Conservation (phyloP, 2,113 vertebrate species). For the Spizaetus ornatus region DNA sequence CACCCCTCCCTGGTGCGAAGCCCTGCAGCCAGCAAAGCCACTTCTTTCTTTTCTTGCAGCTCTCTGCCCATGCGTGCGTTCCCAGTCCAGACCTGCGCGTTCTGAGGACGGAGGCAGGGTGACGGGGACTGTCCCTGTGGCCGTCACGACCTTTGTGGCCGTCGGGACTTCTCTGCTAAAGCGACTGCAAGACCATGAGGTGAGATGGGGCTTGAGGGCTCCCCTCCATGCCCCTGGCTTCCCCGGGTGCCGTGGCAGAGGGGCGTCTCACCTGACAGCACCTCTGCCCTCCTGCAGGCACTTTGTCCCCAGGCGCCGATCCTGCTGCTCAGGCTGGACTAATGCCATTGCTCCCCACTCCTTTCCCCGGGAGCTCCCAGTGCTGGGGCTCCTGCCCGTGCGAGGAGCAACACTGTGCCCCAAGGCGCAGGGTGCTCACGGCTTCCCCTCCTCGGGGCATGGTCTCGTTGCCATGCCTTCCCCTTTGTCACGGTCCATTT, state of each 20-base stretch:
- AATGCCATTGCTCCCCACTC: background rate
- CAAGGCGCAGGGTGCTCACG: too few relatives aligned
- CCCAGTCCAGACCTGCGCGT: background rate
- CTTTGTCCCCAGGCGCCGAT: too few relatives aligned
- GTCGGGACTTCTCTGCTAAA: background rate
- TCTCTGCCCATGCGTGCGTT: background rate
- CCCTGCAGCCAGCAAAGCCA: background rate
- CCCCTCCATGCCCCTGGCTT: background rate
- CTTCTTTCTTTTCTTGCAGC: background rate
- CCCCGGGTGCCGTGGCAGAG: background rate
- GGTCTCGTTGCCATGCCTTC: background rate
- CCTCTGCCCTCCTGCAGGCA: background rate
- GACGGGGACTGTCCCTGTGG: background rate
- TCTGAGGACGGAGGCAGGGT: background rate
- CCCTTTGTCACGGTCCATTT: fast-evolving
- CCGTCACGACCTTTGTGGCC: background rate
- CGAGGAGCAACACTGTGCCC: too few relatives aligned
- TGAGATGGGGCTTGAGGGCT: background rate
- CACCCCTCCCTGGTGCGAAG: too few relatives aligned
- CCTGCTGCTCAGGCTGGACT: background rate
- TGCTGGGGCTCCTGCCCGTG: too few relatives aligned
- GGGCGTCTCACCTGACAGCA: background rate
- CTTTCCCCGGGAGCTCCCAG: background rate
- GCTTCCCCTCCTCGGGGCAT: background rate
- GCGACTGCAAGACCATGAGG: background rate